phyloP scores from a whole-genome alignment of 2,888 invertebrate species.

The Phengaris arion region DNA sequence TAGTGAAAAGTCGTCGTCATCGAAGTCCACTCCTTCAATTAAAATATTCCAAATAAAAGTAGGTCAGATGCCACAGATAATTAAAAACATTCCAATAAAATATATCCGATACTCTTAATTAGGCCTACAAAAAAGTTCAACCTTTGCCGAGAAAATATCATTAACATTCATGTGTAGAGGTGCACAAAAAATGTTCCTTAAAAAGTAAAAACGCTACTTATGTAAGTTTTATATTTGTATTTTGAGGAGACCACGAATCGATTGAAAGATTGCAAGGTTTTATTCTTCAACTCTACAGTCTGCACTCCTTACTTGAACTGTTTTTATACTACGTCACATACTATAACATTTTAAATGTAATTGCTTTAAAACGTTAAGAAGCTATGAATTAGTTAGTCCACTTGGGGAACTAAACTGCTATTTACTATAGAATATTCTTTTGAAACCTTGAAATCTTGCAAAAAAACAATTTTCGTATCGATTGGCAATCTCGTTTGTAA shows the following conservation, averaged over 20 bases:
- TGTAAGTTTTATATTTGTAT: not conserved
- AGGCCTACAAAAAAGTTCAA: conserved; percentile 12
- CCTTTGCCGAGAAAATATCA: conserved; percentile 12
- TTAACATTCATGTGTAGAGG: not conserved
- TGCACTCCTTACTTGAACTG: no score
- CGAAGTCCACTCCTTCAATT: conserved; percentile 6
- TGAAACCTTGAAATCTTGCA: not conserved
- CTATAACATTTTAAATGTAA: no score
- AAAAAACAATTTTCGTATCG: not conserved
- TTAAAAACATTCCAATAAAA: conserved; percentile 4
- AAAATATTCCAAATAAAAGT: conserved; percentile 17
- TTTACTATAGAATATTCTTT: not conserved
- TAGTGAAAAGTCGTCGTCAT: not conserved
- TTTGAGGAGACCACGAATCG: no score
- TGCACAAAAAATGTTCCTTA: not conserved
- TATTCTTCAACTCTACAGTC: no score
- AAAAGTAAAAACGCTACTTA: not conserved
- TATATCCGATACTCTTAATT: conserved; percentile 11
- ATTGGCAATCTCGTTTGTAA: not conserved
- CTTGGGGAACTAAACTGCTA: not conserved
- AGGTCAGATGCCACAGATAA: conserved; percentile 13
- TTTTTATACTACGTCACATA: no score
- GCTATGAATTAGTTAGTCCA: not conserved
- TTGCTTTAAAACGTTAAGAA: no score
- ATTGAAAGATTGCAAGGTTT: no score